Percentiles rank a stretch among this genome's conserved stretches.
Conservation (phyloP, 2,797 vertebrate genomes). For the Prionace glauca region DNA sequence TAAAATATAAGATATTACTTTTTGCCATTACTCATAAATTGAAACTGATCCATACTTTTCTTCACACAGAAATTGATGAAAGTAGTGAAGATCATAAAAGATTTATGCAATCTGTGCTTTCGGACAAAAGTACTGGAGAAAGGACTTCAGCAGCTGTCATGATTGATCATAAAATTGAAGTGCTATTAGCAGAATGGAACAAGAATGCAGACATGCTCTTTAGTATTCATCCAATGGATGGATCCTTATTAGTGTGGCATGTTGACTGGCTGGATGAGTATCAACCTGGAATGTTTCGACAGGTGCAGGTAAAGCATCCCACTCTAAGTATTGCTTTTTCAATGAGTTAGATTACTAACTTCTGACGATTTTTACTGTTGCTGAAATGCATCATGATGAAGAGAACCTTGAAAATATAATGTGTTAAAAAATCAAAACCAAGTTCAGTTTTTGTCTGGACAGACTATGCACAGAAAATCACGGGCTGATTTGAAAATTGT, state of each 20-base stretch:
- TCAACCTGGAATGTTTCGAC: slow-evolving; percentile 95
- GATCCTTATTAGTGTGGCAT: slow-evolving; percentile 92
- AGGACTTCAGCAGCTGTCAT: slow-evolving; percentile 57
- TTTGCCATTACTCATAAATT: background rate
- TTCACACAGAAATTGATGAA: slow-evolving; percentile 56
- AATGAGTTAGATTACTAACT: background rate
- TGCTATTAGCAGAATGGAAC: slow-evolving; percentile 87
- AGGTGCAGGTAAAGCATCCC: slow-evolving; percentile 80
- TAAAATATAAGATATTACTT: background rate
- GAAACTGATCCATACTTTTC: slow-evolving; percentile 36
- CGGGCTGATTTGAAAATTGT: background rate
- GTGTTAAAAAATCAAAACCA: background rate
- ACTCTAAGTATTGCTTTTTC: slow-evolving; percentile 13
- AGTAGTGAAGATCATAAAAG: slow-evolving; percentile 59
- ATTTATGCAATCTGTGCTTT: slow-evolving; percentile 44
- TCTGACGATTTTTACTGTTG: background rate
- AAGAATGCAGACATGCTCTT: slow-evolving; percentile 94
- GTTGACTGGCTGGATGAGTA: slow-evolving; percentile 97
- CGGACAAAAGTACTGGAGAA: slow-evolving; percentile 54
- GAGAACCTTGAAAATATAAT: background rate
- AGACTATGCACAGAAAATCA: background rate
- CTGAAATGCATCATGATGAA: background rate
- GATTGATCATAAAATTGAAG: slow-evolving; percentile 84
- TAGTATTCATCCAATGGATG: slow-evolving; percentile 95
- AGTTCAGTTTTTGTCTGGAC: background rate